Evolutionary conservation across 2,888 invertebrate species (phyloP), one percentile per base, ranked within the genome.

Genomic region (Sylvicola cinctus): DNA sequence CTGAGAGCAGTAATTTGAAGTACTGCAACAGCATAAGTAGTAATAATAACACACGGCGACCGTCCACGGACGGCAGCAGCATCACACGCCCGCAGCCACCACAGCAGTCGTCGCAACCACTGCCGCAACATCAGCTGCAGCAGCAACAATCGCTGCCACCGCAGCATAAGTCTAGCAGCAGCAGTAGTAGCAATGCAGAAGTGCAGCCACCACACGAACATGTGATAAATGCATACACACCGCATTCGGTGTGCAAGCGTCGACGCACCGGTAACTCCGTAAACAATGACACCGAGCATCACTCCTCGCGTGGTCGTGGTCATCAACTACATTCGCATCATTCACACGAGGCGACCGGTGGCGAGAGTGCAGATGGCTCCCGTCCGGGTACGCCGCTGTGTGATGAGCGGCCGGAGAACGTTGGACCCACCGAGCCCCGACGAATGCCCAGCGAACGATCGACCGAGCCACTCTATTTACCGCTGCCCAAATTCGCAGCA

Each of bases 401-500:
- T 46, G 83, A 84, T 54, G 84, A 84, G 51, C 60, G 74, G 32
- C 80, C 79, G 2, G 81, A 83, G 49, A 68, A 68, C 47, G 63
- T 73, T 40, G 39, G 66, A 39, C 80, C 80, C 8, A 68, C 68
- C 39, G 81, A 83, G 53, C 83, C 83, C 14, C 66, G 83, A 38
- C 68, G 80, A 32, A 62, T 71, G 46, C 70, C 70, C 4, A 63
- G 45, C 64, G 74, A 61, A 46, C 65, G 67, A 41, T 61, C 66
- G 52, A 65, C 66, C 12, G 68, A 73, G 11, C 80, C 85, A 23
- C 66, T 88, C 57, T 76, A 78, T 46, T 62, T 90, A 47, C 88
- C 90, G 15, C 60, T 90, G 45, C 90, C 90, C 28, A 76, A 80
- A 58, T 90, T 90, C 55, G 90, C 88, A 13, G 69, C 75, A 38